Base-by-base conservation (phyloP, 2,797 vertebrate species). In the Labeo calbasu region DNA sequence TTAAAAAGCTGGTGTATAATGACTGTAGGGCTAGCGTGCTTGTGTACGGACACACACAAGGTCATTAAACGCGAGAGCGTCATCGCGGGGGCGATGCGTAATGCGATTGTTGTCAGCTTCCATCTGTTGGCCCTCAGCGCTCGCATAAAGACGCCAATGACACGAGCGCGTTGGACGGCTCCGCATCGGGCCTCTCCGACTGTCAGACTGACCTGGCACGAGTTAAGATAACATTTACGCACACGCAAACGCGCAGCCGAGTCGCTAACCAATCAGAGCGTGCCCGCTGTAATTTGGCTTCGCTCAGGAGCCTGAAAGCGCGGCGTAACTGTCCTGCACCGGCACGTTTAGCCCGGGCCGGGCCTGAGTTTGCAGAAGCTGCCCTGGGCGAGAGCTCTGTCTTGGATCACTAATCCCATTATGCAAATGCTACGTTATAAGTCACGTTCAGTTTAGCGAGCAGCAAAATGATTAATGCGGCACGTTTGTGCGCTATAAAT, bases 101-200 rank as follows among this genome's bases (percentile, higher is more conserved):
- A 89, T 68, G 90, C 89, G 88, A 86, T 84, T 91, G 90, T 93
- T 95, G 93, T 95, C 93, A 93, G 85, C 12, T 89, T 92, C 94
- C 93, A 95, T 94, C 94, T 95, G 94, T 87, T 91, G 88, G 84
- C 89, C 90, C 92, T 91, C 92, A 92, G 92, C 83, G 89, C 90
- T 90, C 89, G 88, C 83, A 85, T 91, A 89, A 91, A 92, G 92
- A 91, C 87, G 79, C 84, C 90, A 90, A 92, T 92, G 91, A 94
- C 87, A 88, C 90, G 89, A 87, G 91, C 87, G 89, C 61, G 19
- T 13, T 17, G 23, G 2, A 14, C 5, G 28, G 32, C 32, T 36
- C 4, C 4, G 32, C 32, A 5, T 5, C 32, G 32, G 5, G 12
- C 63, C 46, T 10, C 23, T 65, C 75, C 55, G 76, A 55, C 53